phyloP scores from a whole-genome alignment of 2,888 invertebrate genomes.

The Tachina lurida region DNA sequence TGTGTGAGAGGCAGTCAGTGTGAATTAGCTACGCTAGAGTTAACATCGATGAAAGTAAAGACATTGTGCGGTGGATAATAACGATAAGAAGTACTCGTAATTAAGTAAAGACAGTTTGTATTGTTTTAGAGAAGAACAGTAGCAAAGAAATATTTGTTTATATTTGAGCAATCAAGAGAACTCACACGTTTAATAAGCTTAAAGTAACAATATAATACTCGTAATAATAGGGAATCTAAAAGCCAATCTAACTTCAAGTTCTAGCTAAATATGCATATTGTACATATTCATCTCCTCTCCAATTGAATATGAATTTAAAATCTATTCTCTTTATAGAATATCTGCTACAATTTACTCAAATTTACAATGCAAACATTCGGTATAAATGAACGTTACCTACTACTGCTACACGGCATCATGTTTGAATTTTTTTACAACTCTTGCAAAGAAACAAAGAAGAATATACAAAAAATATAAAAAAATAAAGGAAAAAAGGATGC shows the following conservation, averaged over 20 bases:
- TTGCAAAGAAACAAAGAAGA: conserved; percentile 19
- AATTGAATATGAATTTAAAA: conserved; percentile 28
- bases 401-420: conserved; percentile 19
- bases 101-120: too few species aligned
- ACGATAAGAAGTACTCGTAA: too few species aligned
- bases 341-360: conserved; percentile 33
- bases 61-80: too few species aligned
- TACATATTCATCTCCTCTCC: background rate
- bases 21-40: too few species aligned
- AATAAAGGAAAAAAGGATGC: background rate
- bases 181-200: too few species aligned
- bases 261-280: background rate
- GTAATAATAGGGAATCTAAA: background rate
- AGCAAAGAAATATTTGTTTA: too few species aligned
- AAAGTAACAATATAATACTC: too few species aligned
- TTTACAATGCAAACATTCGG: conserved; percentile 29
- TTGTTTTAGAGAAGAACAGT: too few species aligned
- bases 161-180: too few species aligned
- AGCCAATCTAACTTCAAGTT: background rate
- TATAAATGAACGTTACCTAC: conserved; percentile 31
- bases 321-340: conserved; percentile 9
- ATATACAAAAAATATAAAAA: background rate
- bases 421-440: conserved; percentile 42
- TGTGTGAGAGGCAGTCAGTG: too few species aligned
- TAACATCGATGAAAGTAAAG: too few species aligned